These are phyloP conservation scores for Orbicella faveolata DNA, from an alignment of 64 coral and sea anemone genomes.

Conservation along the genomic window DNA sequence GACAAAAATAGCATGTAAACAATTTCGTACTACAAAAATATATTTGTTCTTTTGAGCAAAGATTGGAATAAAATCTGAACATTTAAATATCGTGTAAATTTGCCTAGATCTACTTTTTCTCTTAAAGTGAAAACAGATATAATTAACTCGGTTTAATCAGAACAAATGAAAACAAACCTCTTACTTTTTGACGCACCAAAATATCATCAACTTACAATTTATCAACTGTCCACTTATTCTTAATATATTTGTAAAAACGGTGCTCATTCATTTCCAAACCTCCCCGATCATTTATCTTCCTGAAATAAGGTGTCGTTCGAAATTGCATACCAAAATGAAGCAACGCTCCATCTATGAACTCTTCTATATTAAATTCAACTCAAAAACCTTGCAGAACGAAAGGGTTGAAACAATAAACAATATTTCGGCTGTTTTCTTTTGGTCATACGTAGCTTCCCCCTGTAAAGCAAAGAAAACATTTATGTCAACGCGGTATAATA, in stretches of 20 bases:
- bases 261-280: no score
- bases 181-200: not conserved
- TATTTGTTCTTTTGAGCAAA: not conserved
- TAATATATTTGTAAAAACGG: not conserved
- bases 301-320: no score
- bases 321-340: no score
- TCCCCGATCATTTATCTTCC: no score
- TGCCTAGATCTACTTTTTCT: not conserved
- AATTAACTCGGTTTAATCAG: not conserved
- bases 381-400: not conserved
- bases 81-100: slow-evolving; percentile 12
- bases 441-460: slow-evolving; percentile 29
- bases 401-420: not conserved
- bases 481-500: no score
- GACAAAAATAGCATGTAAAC: not conserved
- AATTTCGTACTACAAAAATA: slow-evolving; percentile 23
- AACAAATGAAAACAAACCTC: not conserved
- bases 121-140: no score
- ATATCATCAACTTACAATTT: not conserved
- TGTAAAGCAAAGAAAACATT: not conserved
- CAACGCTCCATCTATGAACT: not conserved
- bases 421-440: not conserved
- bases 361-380: not conserved
- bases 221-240: not conserved
- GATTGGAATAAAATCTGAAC: not conserved